These are phyloP conservation scores for Choreutis nemorana DNA, from an alignment of 2,888 invertebrate genomes.

Conservation along the genomic window DNA sequence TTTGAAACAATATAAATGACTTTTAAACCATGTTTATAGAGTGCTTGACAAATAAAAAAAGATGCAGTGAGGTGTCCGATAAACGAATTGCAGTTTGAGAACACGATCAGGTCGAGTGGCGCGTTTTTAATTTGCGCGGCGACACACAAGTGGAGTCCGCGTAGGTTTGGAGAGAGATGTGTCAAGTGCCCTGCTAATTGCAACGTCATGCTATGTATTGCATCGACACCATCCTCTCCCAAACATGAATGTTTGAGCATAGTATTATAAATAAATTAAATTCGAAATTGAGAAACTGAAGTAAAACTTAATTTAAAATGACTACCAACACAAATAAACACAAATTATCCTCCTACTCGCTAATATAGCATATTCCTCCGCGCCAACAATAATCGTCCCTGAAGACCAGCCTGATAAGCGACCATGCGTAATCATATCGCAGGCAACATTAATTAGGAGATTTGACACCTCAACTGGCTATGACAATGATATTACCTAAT, in stretches of 20 bases:
- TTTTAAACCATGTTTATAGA: no score
- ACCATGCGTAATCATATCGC: slow-evolving; percentile 54
- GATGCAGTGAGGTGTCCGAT: no score
- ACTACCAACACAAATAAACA: not conserved
- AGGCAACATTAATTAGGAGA: slow-evolving; percentile 49
- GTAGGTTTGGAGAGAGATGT: slow-evolving; percentile 41
- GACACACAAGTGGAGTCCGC: slow-evolving; percentile 55
- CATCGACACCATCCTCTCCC: slow-evolving; percentile 26
- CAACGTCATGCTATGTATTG: slow-evolving; percentile 43
- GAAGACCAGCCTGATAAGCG: slow-evolving; percentile 47
- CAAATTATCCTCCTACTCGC: not conserved
- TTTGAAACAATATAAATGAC: no score
- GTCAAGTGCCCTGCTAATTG: slow-evolving; percentile 62
- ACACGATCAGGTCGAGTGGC: slow-evolving; percentile 49
- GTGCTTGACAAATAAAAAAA: no score
- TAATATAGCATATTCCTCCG: no score
- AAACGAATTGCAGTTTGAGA: slow-evolving; percentile 46
- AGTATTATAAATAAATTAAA: no score
- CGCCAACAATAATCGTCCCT: slow-evolving; percentile 36
- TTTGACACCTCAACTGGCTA: slow-evolving; percentile 32
- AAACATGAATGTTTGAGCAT: no score
- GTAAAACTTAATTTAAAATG: not conserved
- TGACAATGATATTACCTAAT: slow-evolving; percentile 47
- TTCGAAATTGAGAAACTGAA: not conserved
- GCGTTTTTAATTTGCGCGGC: slow-evolving; percentile 64